A percentile compares a stretch with the other conserved stretches of the same genome.
These are phyloP conservation scores for Alectoris magna DNA, from an alignment of 2,797 vertebrate species.

Conservation along the genomic window DNA sequence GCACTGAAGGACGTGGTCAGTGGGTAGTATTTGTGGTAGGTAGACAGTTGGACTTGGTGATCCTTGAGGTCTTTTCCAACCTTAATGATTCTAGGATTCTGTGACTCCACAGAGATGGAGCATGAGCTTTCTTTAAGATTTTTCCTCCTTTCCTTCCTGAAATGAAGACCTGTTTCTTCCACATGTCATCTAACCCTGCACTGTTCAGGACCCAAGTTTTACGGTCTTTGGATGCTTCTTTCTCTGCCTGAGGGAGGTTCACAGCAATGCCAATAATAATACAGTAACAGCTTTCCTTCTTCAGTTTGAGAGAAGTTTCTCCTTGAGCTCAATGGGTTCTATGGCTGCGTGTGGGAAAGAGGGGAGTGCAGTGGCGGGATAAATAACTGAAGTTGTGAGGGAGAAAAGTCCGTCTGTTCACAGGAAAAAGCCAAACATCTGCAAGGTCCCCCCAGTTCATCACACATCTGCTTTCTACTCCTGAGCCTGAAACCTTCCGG, in stretches of 20 bases:
- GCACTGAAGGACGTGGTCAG: no score
- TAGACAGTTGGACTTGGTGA: no score
- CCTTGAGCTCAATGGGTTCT: background rate
- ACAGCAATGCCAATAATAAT: slow-evolving; percentile 32
- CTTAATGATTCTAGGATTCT: no score
- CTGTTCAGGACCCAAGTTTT: background rate
- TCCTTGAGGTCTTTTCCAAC: no score
- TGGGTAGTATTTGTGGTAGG: no score
- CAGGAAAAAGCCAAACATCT: slow-evolving; percentile 65
- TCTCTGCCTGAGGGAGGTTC: background rate
- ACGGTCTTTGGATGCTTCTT: background rate
- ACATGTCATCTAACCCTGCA: rapidly evolving
- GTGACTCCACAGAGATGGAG: background rate
- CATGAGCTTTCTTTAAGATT: background rate
- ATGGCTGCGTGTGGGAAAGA: slow-evolving; percentile 53
- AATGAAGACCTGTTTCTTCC: background rate
- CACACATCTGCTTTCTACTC: slow-evolving; percentile 50
- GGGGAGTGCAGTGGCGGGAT: slow-evolving; percentile 38
- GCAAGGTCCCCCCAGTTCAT: slow-evolving; percentile 58
- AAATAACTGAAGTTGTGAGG: slow-evolving; percentile 61
- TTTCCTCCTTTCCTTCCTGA: background rate
- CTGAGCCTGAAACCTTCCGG: background rate
- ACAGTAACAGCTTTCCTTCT: background rate
- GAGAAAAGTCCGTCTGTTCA: slow-evolving; percentile 34
- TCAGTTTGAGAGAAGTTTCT: background rate